Conservation (phyloP, 2,888 invertebrate species). For the Microctonus brassicae region DNA sequence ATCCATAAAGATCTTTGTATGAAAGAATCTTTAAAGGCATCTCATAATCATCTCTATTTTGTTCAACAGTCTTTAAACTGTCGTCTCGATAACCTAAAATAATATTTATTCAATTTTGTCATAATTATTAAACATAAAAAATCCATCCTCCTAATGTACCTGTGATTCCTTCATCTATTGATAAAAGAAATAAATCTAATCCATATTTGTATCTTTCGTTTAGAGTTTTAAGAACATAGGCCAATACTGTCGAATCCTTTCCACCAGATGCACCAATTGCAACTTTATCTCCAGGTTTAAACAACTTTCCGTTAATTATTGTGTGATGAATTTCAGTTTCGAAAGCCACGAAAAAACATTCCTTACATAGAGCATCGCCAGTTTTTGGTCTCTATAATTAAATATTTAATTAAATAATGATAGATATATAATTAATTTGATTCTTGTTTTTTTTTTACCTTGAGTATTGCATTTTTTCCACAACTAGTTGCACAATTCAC, state of each 20-base stretch:
- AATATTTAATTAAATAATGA: conserved; percentile 8
- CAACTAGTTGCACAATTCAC: conserved; percentile 79
- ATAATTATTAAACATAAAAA: too few relatives aligned
- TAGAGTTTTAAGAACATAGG: conserved; percentile 90
- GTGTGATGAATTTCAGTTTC: conserved; percentile 96
- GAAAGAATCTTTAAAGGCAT: conserved; percentile 95
- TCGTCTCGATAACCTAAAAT: conserved; percentile 88
- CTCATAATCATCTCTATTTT: conserved; percentile 93
- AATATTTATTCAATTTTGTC: conserved; percentile 6
- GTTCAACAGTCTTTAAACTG: conserved; percentile 95
- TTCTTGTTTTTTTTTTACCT: conserved; percentile 71
- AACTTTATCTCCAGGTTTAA: conserved; percentile 86
- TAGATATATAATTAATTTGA: not conserved
- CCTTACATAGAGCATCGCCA: conserved; percentile 91
- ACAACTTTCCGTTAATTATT: conserved; percentile 84
- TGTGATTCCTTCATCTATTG: conserved; percentile 98
- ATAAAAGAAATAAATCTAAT: conserved; percentile 88
- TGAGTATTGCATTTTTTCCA: conserved; percentile 81
- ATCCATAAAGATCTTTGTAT: conserved; percentile 97
- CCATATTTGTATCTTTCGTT: conserved; percentile 94
- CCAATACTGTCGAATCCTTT: conserved; percentile 98
- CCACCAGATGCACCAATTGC: conserved; percentile 96
- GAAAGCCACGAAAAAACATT: conserved; percentile 94
- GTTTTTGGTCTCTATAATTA: conserved; percentile 86
- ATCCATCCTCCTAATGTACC: too few relatives aligned